Evolutionary conservation across 35 echinoderm and acorn worm genomes (phyloP).

Genomic region (Chiridota heheva): DNA sequence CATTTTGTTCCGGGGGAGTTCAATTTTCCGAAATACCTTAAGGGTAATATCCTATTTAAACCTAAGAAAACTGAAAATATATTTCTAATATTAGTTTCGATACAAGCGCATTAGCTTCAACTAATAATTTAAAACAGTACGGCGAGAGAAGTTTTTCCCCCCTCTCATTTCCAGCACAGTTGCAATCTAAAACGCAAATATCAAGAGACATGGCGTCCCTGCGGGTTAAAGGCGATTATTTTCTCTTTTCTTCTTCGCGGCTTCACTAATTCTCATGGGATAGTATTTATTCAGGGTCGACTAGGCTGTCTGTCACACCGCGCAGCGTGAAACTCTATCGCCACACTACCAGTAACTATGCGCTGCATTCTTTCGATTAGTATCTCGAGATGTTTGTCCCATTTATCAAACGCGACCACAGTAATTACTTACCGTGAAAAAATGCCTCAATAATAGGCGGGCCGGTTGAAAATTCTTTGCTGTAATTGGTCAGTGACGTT

Average conservation of each 20-base stretch:
- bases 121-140: no score
- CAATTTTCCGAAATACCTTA: no score
- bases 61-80: no score
- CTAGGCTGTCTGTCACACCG: slow-evolving; percentile 39
- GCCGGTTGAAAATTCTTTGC: background rate
- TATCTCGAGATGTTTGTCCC: slow-evolving; percentile 53
- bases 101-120: no score
- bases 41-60: no score
- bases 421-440: slow-evolving; percentile 52
- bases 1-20: no score
- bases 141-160: no score
- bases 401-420: slow-evolving; percentile 54
- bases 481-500: background rate
- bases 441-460: slow-evolving; percentile 29
- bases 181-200: slow-evolving; percentile 44
- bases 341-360: slow-evolving; percentile 48
- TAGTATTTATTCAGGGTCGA: slow-evolving; percentile 58
- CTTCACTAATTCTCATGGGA: slow-evolving; percentile 56
- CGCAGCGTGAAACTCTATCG: slow-evolving; percentile 41
- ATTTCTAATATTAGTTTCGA: no score
- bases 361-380: slow-evolving; percentile 60
- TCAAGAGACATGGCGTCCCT: slow-evolving; percentile 42
- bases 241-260: slow-evolving; percentile 47
- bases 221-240: slow-evolving; percentile 52
- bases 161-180: no score